Evolutionary conservation across 1,140 invertebrate species (phyloP).

Genomic region (Trichonephila clavata): DNA sequence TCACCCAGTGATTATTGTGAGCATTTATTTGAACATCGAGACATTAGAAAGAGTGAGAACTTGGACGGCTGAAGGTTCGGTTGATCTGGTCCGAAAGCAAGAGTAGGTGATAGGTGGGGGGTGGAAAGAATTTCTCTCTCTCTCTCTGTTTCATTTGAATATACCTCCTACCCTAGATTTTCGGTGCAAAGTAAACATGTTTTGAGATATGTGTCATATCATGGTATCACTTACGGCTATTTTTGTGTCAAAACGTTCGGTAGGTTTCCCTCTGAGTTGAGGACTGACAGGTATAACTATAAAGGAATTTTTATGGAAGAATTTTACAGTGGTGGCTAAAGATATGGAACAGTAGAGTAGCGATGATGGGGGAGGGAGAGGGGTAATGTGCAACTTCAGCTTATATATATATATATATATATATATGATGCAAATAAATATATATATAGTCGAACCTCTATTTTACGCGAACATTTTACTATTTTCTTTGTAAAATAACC

Average conservation of each 20-base stretch:
- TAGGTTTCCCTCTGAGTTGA: too few relatives aligned
- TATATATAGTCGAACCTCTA: too few relatives aligned
- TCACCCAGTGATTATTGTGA: neutral
- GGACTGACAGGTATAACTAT: too few relatives aligned
- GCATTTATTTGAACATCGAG: constrained; percentile 33
- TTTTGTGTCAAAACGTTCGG: neutral
- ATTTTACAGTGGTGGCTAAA: too few relatives aligned
- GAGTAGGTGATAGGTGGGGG: neutral
- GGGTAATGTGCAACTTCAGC: too few relatives aligned
- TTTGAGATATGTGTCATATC: neutral
- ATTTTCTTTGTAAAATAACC: too few relatives aligned
- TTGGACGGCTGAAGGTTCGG: neutral
- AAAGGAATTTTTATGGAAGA: too few relatives aligned
- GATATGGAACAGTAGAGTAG: too few relatives aligned
- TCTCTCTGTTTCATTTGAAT: constrained; percentile 3
- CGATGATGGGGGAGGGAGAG: too few relatives aligned
- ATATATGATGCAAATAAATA: too few relatives aligned
- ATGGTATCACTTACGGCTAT: neutral
- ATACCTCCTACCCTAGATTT: neutral
- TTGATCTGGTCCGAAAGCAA: constrained; percentile 6
- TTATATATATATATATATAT: too few relatives aligned
- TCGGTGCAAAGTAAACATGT: neutral
- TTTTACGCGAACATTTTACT: too few relatives aligned
- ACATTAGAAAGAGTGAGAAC: neutral
- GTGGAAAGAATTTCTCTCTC: neutral